Base-by-base conservation (phyloP, 2,113 vertebrate species). In the Platysternon megacephalum region DNA sequence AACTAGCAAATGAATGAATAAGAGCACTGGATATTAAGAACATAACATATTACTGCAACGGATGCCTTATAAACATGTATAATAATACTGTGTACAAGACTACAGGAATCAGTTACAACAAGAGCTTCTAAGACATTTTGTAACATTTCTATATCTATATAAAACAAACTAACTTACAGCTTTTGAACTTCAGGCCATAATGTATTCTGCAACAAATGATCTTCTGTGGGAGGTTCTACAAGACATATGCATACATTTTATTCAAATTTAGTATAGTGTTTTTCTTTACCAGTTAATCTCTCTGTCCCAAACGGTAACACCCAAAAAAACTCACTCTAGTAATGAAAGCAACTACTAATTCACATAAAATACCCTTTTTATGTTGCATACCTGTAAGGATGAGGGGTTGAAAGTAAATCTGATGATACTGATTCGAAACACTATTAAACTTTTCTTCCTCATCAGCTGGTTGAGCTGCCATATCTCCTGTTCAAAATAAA, bases 141-240 rank as follows among this genome's bases (percentile, higher is more conserved):
- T n/a, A 68, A 56, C 49, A 53, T 80, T 39, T 76, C 32, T 17
- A 10, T 28, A 44, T 44, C 5, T 44, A 42, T 65, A 58, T 42
- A 81, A 5, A 21, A 91, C 49, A 95, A n/a, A 3, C 88, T 90
- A 88, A 98, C 99, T 99, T 98, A 99, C 99, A 99, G 96, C 96
- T 99, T 99, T 97, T 99, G 99, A 97, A 99, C 98, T 98, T 99
- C 99, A 61, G 99, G 99, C 99, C 99, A 99, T 79, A 99, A 98
- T 6, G 99, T 99, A 97, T 99, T 99, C 98, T 99, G 99, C 88
- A 99, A 98, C 93, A 99, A 99, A 95, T 99, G 98, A 98, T 99
- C 99, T 95, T 99, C 99, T 91, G 99, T 98, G 44, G 99, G 99
- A 79, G 99, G 99, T 91, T 99, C 99, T 99, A 95, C 11, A 98